Evolutionary conservation across 1,140 invertebrate species (phyloP), one percentile per base, ranked within the genome.

Genomic region (Rhyacophila brunnea): DNA sequence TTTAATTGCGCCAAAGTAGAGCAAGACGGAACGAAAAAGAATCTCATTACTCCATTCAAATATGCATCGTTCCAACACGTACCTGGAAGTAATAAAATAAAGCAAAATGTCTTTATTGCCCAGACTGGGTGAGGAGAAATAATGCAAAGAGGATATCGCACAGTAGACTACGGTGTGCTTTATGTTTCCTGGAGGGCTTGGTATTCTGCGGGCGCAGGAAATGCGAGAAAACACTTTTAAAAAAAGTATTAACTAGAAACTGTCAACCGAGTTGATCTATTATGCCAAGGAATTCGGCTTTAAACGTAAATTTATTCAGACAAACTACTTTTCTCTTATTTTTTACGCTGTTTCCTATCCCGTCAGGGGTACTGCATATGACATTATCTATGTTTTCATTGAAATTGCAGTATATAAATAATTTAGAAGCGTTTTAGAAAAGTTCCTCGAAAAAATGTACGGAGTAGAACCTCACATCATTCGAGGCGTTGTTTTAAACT

Each of bases 211-310:
- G 35, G 46, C 35, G 46, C 34, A 43, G 59, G 59, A 56, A 32
- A 45, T 45, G 23, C 20, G 40, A 28, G 52, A 28, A 14, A 46
- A 42, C 38, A 40, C 38, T 40, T 54, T 54, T 36, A 59, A 50
- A 63, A 63, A 64, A 64, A 64, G 57, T 64, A 64, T 64, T 59
- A 59, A 64, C 62, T 59, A 63, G 55, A 63, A 58, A 63, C 49
- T 60, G 55, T 58, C 60, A 58, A 44, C 49, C 23, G 32, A 43
- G 20, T 34, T 63, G 60, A 63, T 63, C 55, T 63, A 63, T 58
- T 54, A 57, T 50, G 19, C 55, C 42, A 42, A 20, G 38, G 55
- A 54, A 63, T 63, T 53, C 40, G 42, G 49, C 50, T 42, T 47
- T 58, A 52, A 58, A 63, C 50, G 55, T 44, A 58, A 58, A 63